Evolutionary conservation across 2,113 vertebrate species (phyloP), one percentile per base, ranked within the genome.

Genomic region (Oryzias woworae): DNA sequence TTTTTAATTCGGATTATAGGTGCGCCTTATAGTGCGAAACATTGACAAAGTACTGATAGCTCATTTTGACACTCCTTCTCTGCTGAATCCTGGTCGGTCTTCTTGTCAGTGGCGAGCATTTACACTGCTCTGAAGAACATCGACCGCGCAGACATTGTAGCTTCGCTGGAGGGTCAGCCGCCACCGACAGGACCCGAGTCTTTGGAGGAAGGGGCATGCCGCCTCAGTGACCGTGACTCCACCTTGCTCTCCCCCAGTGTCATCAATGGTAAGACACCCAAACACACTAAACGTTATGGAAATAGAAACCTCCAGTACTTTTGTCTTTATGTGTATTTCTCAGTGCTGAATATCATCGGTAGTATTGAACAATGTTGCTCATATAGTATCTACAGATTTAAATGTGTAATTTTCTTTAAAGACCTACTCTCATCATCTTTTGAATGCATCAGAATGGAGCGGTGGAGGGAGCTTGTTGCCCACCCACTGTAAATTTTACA

Each of bases 101-200:
- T 16, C 57, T 57, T 56, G 26, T 28, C 85, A 98, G 96, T 98
- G 62, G 97, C 98, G 70, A 95, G 84, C 44, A 87, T 98, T 24
- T 96, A 95, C 51, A 3, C 82, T 0, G 95, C 96, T 0, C 90
- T 99, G 86, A 93, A 83, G 57, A 97, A 92, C 89, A 95, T 99
- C 0, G 96, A 98, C 80, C 94, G 97, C 1, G 65, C 90, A 0
- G 97, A 99, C 88, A 96, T 99, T 0, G 88, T 99, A 58, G 94
- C 81, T 76, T 91, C 92, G 6, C 62, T 99, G 80, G 95, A 96
- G 66, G 93, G 92, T 60, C 93, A 92, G 0, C 80, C 90, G 4
- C 81, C 91, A 0, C 94, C 93, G 62, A 88, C 90, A 45, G 88
- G 83, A n/a, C 78, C 87, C 4, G 84, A 94, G 43, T 81, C 67